Base-by-base conservation (phyloP, 1,140 invertebrate species). In the Manduca sexta region DNA sequence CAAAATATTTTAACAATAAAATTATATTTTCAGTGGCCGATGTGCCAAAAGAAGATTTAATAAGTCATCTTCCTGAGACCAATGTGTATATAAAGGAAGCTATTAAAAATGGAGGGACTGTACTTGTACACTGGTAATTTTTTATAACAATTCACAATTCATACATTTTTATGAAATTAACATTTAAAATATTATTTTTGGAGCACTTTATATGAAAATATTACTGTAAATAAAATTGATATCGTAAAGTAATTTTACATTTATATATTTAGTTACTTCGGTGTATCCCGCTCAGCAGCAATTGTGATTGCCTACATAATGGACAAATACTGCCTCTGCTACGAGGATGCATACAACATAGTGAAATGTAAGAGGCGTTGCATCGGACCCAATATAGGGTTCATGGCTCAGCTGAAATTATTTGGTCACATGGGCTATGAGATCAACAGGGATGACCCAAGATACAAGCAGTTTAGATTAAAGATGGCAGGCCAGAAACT, bases 271-370 rank as follows among this genome's bases (percentile, higher is more conserved):
- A 92, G 91, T 80, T 94, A 95, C 65, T 95, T 92, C 69, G 94
- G 94, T 13, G 91, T 96, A n/a, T 96, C 94, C 1, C 86, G 95
- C 48, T 96, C 94, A 62, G 92, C 93, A 1, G 92, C 94, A 0
- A 86, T 95, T 2, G 91, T 96, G 0, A 93, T 95, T 53, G 94
- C 93, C 6, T 96, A 93, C 69, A 77, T 95, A 5, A 96, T 97
- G 94, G 92, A 94, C 64, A 94, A 94, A 59, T 89, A 93, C 68
- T 72, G 89, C 2, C 84, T 95, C 45, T 89, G 89, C 33, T 93
- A 93, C 54, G 75, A 88, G 49, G 89, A 93, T 42, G 94, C 94
- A 0, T 92, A 92, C 57, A 88, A 92, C 11, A 69, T 88, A 40
- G 90, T 93, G 0, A 91, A 91, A 69, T 65, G 83, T 30, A 92